Percentiles rank a stretch among this genome's conserved stretches.
Evolutionary conservation across 2,797 vertebrate species (phyloP).

Genomic region (Tapera naevia): DNA sequence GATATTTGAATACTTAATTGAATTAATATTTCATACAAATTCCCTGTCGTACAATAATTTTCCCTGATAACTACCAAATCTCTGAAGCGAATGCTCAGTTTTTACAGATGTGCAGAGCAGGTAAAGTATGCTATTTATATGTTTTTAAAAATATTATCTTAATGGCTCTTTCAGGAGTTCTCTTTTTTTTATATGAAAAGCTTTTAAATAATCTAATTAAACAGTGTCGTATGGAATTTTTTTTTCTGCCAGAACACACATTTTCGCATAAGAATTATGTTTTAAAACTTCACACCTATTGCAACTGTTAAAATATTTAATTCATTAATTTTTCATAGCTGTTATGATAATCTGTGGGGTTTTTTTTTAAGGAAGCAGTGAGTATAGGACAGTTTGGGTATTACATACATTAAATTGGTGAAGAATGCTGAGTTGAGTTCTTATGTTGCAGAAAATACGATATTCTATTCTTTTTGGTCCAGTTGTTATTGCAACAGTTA

Average conservation of each 20-base stretch:
- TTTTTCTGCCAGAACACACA: neutral
- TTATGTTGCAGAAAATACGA: neutral
- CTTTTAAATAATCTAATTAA: neutral
- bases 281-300: neutral
- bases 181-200: neutral
- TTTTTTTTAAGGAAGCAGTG: neutral
- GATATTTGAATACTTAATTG: slow-evolving; percentile 4
- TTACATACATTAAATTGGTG: neutral
- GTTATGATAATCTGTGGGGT: neutral
- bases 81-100: neutral
- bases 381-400: neutral
- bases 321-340: neutral
- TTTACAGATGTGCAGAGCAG: neutral
- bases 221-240: neutral
- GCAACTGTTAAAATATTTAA: neutral
- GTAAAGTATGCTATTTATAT: neutral
- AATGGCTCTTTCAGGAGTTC: neutral
- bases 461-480: neutral
- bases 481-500: neutral
- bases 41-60: slow-evolving; percentile 6
- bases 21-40: slow-evolving; percentile 27
- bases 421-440: neutral
- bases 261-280: neutral
- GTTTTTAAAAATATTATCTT: neutral
- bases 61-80: neutral